Base-by-base conservation (phyloP, 2,888 invertebrate species). In the Brachyptera risi region DNA sequence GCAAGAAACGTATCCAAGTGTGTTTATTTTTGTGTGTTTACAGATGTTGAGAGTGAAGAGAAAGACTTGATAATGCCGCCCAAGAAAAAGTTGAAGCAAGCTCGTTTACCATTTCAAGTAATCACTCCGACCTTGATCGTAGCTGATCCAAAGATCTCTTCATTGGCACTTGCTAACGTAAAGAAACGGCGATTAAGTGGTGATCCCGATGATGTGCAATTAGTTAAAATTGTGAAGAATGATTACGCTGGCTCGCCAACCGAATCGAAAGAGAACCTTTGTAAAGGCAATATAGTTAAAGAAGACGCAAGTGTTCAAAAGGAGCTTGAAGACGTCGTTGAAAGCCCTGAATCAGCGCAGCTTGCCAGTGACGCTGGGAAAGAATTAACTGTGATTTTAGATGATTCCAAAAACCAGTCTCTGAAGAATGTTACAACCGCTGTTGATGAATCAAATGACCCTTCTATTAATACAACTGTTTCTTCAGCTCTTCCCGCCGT, bases 91-190 rank as follows among this genome's bases (percentile, higher is more conserved):
- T 24, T 60, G 26, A 60, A 60, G 31, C 60, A 60, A 67, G 82
- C 83, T 65, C 78, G 82, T 67, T 75, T 84, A 65, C 83, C 83
- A 65, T 84, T 84, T 69, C 83, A 80, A 74, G 69, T 80, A 65
- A 72, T 82, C 58, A 76, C 79, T 54, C 74, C 79, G 37, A 74
- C 78, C 3, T n/a, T 51, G 23, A 23, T 72, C 44, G 71, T 70
- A 51, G 49, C 47, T 19, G 67, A 69, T 64, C 69, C 75, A 56
- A 73, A 68, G 38, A 69, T 58, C 15, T n/a, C n/a, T n/a, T n/a
- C n/a, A n/a, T n/a, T n/a, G n/a, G 35, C 76, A 17, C 19, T 47
- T 31, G 24, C 38, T 15, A 56, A 27, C 11, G 58, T 38, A 7
- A 74, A 79, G 61, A 80, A 80, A 65, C 74, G 80, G 58, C 80